phyloP scores from a whole-genome alignment of 2,113 vertebrate species.

The Silurus glanis region DNA sequence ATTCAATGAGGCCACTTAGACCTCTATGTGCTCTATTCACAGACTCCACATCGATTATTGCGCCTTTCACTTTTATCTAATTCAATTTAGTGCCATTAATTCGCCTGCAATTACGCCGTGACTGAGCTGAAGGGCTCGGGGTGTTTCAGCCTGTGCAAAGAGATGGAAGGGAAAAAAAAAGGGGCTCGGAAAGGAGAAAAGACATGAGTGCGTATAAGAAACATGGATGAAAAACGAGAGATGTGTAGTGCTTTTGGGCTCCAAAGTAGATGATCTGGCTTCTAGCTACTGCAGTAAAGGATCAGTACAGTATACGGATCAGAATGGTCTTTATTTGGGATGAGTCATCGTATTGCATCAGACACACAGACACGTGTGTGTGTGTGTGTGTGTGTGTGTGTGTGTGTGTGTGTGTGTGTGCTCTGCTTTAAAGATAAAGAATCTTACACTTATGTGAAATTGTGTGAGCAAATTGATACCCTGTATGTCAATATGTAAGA shows the following conservation, averaged over 20 bases:
- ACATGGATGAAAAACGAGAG: neutral
- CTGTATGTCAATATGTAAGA: too few relatives aligned
- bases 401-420: neutral
- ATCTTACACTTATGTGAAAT: neutral
- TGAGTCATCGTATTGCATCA: neutral
- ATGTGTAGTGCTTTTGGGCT: neutral
- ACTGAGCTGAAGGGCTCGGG: neutral
- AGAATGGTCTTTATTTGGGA: constrained; percentile 3
- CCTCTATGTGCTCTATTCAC: constrained; percentile 23
- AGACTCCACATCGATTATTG: constrained; percentile 13
- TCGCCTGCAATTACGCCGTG: constrained; percentile 2
- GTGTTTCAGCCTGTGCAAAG: constrained; percentile 1
- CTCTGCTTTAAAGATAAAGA: neutral
- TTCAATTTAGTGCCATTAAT: constrained; percentile 38
- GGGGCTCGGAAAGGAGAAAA: neutral
- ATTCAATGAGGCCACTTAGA: constrained; percentile 36
- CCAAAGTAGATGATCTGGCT: constrained; percentile 4
- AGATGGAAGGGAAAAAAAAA: neutral
- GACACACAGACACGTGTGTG: neutral
- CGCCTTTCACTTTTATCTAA: constrained; percentile 32
- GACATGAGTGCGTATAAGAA: neutral
- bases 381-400: neutral
- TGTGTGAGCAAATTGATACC: neutral
- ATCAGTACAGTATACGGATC: constrained; percentile 28
- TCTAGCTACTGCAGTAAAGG: constrained; percentile 25